Percentiles rank a stretch among this genome's conserved stretches.
These are phyloP conservation scores for Ciconia nigra DNA, from an alignment of 2,797 vertebrate species.

Conservation along the genomic window DNA sequence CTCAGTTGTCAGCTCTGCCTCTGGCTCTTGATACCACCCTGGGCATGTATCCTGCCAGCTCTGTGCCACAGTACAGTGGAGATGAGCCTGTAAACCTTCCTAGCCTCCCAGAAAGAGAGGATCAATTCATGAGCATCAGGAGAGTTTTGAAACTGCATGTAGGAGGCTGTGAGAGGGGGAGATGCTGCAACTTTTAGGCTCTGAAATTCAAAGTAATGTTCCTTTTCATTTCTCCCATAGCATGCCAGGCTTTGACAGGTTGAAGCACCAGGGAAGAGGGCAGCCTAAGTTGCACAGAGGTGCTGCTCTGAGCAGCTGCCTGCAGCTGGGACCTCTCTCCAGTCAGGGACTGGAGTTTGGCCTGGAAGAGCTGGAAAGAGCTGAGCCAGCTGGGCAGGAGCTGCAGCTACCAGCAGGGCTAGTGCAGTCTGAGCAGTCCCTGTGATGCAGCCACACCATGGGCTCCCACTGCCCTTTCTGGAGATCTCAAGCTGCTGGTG, in stretches of 20 bases:
- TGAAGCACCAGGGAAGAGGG: neutral
- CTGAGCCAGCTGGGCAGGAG: neutral
- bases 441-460: neutral
- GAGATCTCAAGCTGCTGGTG: neutral
- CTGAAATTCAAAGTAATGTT: neutral
- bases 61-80: neutral
- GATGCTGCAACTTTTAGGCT: neutral
- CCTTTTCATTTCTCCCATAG: neutral
- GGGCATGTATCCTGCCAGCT: neutral
- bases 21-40: neutral
- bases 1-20: neutral
- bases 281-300: neutral
- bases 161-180: neutral
- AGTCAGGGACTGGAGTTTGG: neutral
- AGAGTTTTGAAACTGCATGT: neutral
- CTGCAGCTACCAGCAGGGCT: neutral
- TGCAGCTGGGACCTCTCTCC: neutral
- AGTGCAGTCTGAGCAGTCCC: neutral
- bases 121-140: neutral
- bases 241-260: neutral
- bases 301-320: neutral
- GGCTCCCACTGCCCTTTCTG: neutral
- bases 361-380: neutral
- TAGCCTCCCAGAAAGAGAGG: neutral
- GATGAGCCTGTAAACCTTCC: neutral